phyloP scores from a whole-genome alignment of 2,888 invertebrate species.

The Corbicula japonica region DNA sequence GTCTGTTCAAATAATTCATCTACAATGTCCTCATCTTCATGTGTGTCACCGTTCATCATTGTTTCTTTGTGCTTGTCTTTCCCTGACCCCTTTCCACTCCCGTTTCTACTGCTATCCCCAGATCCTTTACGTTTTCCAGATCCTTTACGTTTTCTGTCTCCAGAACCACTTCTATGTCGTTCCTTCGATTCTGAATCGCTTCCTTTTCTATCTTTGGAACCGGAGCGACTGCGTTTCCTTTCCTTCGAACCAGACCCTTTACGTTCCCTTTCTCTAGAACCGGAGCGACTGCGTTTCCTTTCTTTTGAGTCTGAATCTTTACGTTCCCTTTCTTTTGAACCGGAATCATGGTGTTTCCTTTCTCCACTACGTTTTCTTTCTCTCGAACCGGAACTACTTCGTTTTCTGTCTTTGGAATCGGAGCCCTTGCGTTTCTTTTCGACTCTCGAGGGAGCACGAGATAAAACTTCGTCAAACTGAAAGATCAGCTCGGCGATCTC shows the following conservation, averaged over 20 bases:
- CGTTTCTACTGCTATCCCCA: background rate
- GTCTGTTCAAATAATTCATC: constrained; percentile 2
- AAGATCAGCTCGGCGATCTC: constrained; percentile 21
- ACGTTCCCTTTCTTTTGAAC: background rate
- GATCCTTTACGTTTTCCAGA: constrained; percentile 5
- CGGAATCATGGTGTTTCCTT: background rate
- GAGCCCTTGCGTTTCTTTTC: background rate
- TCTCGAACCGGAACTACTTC: background rate
- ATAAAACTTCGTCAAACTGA: constrained; percentile 16
- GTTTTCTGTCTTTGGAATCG: background rate
- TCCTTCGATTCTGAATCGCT: too few relatives aligned
- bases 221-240: background rate
- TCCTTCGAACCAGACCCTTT: background rate
- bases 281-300: background rate
- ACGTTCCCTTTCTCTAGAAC: background rate
- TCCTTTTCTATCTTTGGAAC: constrained; percentile 22
- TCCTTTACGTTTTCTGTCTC: constrained; percentile 1
- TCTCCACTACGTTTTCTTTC: constrained; percentile 7
- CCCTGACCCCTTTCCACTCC: background rate
- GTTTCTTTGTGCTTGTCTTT: background rate
- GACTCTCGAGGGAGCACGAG: constrained; percentile 11
- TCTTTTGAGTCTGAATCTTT: too few relatives aligned
- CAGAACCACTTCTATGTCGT: constrained; percentile 5
- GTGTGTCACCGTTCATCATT: background rate
- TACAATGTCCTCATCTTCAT: background rate